Evolutionary conservation across 2,797 vertebrate species (phyloP), one percentile per base, ranked within the genome.

Genomic region (Diceros bicornis): DNA sequence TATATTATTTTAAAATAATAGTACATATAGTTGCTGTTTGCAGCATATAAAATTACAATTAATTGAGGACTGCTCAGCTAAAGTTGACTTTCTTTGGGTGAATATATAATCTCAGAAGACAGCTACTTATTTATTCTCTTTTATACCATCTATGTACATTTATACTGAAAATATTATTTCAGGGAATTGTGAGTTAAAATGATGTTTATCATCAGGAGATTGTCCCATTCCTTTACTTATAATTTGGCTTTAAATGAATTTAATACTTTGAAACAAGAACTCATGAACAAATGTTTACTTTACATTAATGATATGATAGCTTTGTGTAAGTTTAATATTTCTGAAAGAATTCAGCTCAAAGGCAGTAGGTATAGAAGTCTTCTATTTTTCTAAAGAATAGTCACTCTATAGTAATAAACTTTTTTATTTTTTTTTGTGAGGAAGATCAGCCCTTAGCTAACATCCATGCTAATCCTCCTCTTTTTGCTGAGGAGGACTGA

Each of bases 371-470:
- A 44, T 21, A n/a, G 25, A 52, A 69, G 4, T 29, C 13, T 61
- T 68, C 17, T 78, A 52, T 75, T 84, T 95, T 91, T 86, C 41
- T 81, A 32, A 81, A 84, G 27, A 94, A 6, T 52, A 89, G 23
- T 52, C n/a, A 71, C 9, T 94, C 11, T 81, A 41, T 1, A 55
- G 64, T 81, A 77, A 81, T 89, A 91, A 87, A 84, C 29, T 68
- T 37, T 81, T 94, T 62, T 41, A 4, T 41, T 41, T 4, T 41
- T 4, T 4, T 41, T 4, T 41, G 41, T 41, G 41, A 41, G 41
- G 41, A 4, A 41, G 41, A 41, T 41, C 41, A 41, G 41, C 41
- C 41, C 41, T 41, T 41, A 41, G 4, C 41, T 4, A 41, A 41
- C 4, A 41, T 4, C 41, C 4, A 5, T 41, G 41, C 41, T 41